Percentiles rank a stretch among this genome's conserved stretches.
Conservation (phyloP, 1,140 invertebrate genomes). For the Teleopsis dalmanni region DNA sequence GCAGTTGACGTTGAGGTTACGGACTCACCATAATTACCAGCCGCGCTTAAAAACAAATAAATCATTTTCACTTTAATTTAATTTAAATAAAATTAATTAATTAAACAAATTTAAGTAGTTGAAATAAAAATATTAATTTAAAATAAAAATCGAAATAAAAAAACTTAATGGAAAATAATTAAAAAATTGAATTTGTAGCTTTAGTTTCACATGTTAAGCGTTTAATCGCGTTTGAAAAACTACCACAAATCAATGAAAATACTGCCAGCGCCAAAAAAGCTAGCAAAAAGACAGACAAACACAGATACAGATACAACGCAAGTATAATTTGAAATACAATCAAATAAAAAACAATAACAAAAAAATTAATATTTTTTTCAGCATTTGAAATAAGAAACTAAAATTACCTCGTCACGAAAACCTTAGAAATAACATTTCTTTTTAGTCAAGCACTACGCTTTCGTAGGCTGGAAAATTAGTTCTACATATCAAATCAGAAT, state of each 20-base stretch:
- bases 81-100: not conserved
- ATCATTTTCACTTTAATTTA: slow-evolving; percentile 20
- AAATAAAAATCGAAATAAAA: slow-evolving; percentile 7
- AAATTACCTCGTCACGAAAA: no score
- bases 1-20: no score
- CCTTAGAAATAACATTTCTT: no score
- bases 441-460: no score
- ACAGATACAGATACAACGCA: no score
- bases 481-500: no score
- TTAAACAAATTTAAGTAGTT: not conserved
- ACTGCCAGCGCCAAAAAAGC: not conserved
- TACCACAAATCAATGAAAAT: slow-evolving; percentile 13
- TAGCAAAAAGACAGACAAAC: not conserved
- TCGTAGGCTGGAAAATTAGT: no score
- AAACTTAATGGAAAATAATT: slow-evolving; percentile 15
- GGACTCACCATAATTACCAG: slow-evolving; percentile 39
- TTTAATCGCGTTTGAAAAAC: slow-evolving; percentile 43
- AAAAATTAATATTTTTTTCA: no score
- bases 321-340: no score
- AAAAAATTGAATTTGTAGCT: slow-evolving; percentile 17
- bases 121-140: slow-evolving; percentile 8
- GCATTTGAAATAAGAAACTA: no score
- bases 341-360: no score
- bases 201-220: slow-evolving; percentile 43
- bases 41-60: slow-evolving; percentile 39